Base-by-base conservation (phyloP, 2,888 invertebrate species). In the Caenorhabditis uteleia region DNA sequence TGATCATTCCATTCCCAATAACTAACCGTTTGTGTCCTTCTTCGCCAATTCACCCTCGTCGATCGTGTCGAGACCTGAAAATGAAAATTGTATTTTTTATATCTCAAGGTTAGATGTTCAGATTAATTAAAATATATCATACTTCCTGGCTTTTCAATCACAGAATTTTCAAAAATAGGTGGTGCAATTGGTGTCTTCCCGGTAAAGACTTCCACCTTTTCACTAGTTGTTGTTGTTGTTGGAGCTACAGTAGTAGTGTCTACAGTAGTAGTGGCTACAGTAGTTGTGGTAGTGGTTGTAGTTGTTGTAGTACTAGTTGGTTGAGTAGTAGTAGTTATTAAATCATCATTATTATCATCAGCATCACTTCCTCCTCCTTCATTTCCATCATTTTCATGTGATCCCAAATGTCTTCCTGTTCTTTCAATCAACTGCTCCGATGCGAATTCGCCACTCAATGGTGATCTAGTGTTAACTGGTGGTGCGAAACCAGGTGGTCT, bases 381-480 rank as follows among this genome's bases (percentile, higher is more conserved):
- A n/a, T n/a, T n/a, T n/a, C n/a, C n/a, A n/a, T n/a, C n/a, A n/a
- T n/a, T n/a, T n/a, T n/a, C n/a, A n/a, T n/a, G n/a, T n/a, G 29
- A 10, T 6, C n/a, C 55, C 42, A 46, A 55, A 49, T 55, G 36
- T 31, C 61, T 44, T 38, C 51, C 56, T 14, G 51, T 56, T 23
- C 56, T 40, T 12, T 23, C 42, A 39, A 45, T 51, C 47, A 56
- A 21, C 5, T 40, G 27, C 10, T 43, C 27, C n/a, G n/a, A n/a
- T n/a, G 45, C 53, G 18, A 64, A 64, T 42, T 64, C 53, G 44
- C 64, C 64, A 49, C 57, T 64, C 49, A 64, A 54, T 12, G 64
- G 64, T 2, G 64, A 64, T 39, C 43, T 23, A 36, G 49, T 26
- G 42, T 51, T 12, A 50, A 40, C 50, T 1, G 56, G 53, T 43